phyloP scores from a whole-genome alignment of 53 echinoderm and acorn worm species.

The Hippasteria phrygiana region DNA sequence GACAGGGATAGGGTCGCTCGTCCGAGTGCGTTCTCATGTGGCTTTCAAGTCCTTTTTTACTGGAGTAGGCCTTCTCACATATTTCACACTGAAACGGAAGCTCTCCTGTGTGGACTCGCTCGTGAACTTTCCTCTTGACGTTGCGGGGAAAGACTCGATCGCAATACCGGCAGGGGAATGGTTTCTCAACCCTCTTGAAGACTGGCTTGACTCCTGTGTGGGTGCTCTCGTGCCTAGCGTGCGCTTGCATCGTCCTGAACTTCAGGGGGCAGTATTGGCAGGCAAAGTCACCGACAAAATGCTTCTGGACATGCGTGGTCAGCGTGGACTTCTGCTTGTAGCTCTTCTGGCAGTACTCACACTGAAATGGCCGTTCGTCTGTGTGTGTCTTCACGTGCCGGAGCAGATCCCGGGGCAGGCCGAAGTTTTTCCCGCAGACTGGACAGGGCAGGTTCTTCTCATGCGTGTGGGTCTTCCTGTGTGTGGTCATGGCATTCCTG shows the following conservation, averaged over 20 bases:
- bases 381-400: slow-evolving; percentile 53
- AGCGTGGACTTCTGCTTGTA: slow-evolving; percentile 61
- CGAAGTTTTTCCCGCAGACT: slow-evolving; percentile 32
- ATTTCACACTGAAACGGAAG: slow-evolving; percentile 43
- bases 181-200: slow-evolving; percentile 62
- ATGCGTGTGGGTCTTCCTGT: slow-evolving; percentile 47
- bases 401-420: slow-evolving; percentile 42
- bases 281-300: slow-evolving; percentile 43
- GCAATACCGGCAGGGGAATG: slow-evolving; percentile 52
- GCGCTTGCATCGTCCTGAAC: slow-evolving; percentile 44
- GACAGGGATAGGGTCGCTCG: slow-evolving; percentile 55
- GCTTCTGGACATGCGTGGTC: slow-evolving; percentile 55
- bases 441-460: slow-evolving; percentile 51
- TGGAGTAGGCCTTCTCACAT: slow-evolving; percentile 52
- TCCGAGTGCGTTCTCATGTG: slow-evolving; percentile 59
- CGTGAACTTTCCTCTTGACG: slow-evolving; percentile 47
- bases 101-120: slow-evolving; percentile 59
- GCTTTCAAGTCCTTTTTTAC: slow-evolving; percentile 59
- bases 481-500: slow-evolving; percentile 51
- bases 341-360: slow-evolving; percentile 52
- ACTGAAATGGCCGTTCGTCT: slow-evolving; percentile 52
- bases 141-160: slow-evolving; percentile 43
- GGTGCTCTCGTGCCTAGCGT: slow-evolving; percentile 31
- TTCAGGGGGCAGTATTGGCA: slow-evolving; percentile 49
- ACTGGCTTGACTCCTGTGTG: slow-evolving; percentile 54